phyloP scores from a whole-genome alignment of 2,888 invertebrate genomes.

The Epinotia demarniana region DNA sequence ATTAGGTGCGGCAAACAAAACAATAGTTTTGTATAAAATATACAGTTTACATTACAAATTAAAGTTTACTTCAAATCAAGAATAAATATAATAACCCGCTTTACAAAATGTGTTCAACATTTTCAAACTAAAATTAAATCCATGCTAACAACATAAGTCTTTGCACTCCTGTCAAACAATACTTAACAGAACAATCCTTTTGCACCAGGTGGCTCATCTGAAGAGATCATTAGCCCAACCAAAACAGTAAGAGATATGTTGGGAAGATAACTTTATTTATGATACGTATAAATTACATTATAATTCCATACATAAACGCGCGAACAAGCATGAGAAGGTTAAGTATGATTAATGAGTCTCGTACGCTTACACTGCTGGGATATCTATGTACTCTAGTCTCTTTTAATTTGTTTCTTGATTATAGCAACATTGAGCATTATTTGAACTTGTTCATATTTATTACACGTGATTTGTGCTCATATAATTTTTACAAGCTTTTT shows the following conservation, averaged over 20 bases:
- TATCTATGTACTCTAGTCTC: neutral
- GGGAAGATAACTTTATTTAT: slow-evolving; percentile 20
- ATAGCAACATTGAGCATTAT: no score
- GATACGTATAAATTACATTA: slow-evolving; percentile 36
- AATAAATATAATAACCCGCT: no score
- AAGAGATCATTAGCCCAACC: slow-evolving; percentile 6
- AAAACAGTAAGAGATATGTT: slow-evolving; percentile 13
- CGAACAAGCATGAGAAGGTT: slow-evolving; percentile 21
- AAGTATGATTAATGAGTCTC: slow-evolving; percentile 39
- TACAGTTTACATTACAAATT: no score
- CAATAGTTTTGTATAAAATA: no score
- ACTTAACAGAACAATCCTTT: neutral
- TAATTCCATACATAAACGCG: slow-evolving; percentile 36
- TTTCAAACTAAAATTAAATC: no score
- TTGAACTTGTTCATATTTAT: no score
- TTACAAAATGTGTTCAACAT: no score
- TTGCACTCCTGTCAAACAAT: neutral
- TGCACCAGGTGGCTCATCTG: neutral
- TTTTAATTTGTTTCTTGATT: neutral
- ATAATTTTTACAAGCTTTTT: no score
- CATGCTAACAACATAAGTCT: no score
- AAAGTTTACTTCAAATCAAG: no score
- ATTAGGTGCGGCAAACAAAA: no score
- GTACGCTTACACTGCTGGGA: slow-evolving; percentile 10
- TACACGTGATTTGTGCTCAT: no score